A percentile compares a stretch with the other conserved stretches of the same genome.
These are phyloP conservation scores for Parazoanthus atlanticus DNA, from an alignment of 92 coral and sea anemone species.

Conservation along the genomic window DNA sequence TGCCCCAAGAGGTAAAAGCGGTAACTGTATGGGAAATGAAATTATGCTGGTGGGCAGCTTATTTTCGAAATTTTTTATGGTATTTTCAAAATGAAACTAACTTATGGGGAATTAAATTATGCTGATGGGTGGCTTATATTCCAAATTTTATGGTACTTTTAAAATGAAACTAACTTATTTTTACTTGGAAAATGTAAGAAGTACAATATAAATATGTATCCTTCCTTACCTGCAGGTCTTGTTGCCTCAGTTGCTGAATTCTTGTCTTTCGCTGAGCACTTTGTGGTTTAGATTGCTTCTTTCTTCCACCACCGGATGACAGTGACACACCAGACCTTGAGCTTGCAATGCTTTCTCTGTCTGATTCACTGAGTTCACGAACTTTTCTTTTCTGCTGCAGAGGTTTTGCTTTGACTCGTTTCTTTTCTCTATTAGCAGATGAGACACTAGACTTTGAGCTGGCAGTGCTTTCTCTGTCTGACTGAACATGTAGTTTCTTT, in stretches of 20 bases:
- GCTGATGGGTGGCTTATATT: background rate
- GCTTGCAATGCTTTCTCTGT: constrained; percentile 27
- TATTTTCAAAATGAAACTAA: no score
- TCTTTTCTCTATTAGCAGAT: background rate
- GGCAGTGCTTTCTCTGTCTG: constrained; percentile 19
- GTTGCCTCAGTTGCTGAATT: constrained; percentile 12
- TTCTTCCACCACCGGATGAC: background rate
- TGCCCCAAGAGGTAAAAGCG: no score
- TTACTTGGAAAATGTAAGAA: background rate
- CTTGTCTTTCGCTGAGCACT: constrained; percentile 14
- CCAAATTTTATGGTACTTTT: background rate
- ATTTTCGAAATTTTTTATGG: no score
- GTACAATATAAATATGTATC: background rate
- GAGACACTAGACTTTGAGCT: constrained; percentile 17
- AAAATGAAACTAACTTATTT: background rate
- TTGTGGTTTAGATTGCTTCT: background rate
- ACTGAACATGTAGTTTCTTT: constrained; percentile 11
- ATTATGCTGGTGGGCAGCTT: no score
- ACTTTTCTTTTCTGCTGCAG: constrained; percentile 15
- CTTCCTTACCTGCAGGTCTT: constrained; percentile 5
- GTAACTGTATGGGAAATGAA: no score
- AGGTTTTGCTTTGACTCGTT: background rate
- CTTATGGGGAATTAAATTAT: no score
- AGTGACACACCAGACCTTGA: background rate
- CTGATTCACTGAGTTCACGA: constrained; percentile 27